Evolutionary conservation across 2,113 vertebrate genomes (phyloP).

Genomic region (Illadopsis cleaveri): DNA sequence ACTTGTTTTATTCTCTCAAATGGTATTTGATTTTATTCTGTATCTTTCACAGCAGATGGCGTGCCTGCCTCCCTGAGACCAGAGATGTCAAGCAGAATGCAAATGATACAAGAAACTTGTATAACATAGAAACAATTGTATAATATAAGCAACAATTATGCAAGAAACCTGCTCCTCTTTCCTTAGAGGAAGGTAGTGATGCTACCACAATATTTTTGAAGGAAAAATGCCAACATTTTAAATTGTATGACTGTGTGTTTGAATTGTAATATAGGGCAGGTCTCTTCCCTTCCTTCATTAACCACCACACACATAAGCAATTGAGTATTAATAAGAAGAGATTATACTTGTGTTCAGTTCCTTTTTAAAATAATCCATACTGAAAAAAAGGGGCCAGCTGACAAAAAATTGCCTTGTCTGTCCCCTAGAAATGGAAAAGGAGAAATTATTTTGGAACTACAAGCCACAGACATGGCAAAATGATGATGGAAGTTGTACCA

Average conservation of each 20-base stretch:
- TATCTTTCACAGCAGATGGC: slow-evolving; percentile 3
- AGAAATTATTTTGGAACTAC: background rate
- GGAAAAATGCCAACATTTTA: background rate
- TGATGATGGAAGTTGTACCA: background rate
- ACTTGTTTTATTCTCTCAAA: background rate
- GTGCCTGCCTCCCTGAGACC: background rate
- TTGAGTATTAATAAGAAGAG: background rate
- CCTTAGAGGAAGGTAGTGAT: background rate
- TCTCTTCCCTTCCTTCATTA: background rate
- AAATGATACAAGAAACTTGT: background rate
- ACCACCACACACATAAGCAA: background rate
- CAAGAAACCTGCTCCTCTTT: background rate
- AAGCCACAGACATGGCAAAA: background rate
- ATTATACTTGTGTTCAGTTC: background rate
- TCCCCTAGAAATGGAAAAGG: background rate
- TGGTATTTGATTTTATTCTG: background rate
- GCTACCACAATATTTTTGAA: background rate
- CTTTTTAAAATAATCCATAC: background rate
- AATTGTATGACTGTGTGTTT: background rate
- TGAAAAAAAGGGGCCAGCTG: background rate
- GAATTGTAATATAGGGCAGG: background rate
- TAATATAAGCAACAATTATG: background rate
- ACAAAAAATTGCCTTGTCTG: background rate
- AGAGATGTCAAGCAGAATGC: background rate
- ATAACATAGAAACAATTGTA: background rate